Evolutionary conservation across 1,140 invertebrate species (phyloP).

Genomic region (Drosophila novamexicana): DNA sequence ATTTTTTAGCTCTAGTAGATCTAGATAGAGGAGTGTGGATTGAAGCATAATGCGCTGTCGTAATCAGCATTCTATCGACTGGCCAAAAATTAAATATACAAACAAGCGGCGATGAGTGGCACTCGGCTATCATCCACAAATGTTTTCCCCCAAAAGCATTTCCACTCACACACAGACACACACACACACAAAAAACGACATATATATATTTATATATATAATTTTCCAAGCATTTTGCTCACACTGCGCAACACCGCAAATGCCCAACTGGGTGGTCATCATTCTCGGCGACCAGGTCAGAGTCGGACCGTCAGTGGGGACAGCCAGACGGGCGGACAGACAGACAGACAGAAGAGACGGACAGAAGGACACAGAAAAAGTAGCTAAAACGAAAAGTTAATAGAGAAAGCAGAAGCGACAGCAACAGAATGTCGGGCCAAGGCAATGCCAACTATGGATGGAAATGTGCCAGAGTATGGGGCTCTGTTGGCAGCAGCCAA

Average conservation of each 20-base stretch:
- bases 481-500: slow-evolving; percentile 39
- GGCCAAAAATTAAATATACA: slow-evolving; percentile 30
- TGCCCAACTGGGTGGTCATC: slow-evolving; percentile 58
- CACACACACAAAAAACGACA: too few species aligned
- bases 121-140: slow-evolving; percentile 44
- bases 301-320: slow-evolving; percentile 38
- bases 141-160: neutral
- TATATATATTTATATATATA: slow-evolving; percentile 10
- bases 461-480: neutral
- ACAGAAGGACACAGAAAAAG: slow-evolving; percentile 71
- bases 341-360: slow-evolving; percentile 36
- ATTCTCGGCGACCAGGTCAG: slow-evolving; percentile 72
- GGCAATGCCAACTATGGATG: slow-evolving; percentile 40
- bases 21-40: neutral
- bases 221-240: slow-evolving; percentile 47
- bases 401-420: slow-evolving; percentile 70
- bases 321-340: neutral
- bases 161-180: neutral
- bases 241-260: slow-evolving; percentile 17
- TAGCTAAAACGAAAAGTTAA: slow-evolving; percentile 82
- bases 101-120: slow-evolving; percentile 21
- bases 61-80: slow-evolving; percentile 34
- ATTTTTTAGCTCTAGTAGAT: too few species aligned
- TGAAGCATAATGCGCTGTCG: slow-evolving; percentile 2
- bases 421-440: slow-evolving; percentile 74